Conservation (phyloP, 2,888 invertebrate genomes). For the Drosophila kanekoi region DNA sequence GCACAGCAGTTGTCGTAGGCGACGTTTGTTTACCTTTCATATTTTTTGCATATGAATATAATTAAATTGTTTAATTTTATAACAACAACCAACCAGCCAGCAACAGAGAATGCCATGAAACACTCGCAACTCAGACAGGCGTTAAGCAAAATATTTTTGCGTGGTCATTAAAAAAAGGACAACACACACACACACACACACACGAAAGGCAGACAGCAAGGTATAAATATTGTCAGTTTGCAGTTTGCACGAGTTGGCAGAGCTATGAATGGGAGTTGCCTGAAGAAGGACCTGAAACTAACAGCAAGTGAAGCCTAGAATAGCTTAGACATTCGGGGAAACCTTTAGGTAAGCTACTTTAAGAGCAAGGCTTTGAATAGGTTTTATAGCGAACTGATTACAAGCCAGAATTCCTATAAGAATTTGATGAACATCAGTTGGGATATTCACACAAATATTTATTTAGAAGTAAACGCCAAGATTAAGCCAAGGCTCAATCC, state of each 20-base stretch:
- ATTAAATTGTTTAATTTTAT: constrained; percentile 65
- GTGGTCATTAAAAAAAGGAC: constrained; percentile 46
- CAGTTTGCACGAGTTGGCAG: background rate
- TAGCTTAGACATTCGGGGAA: background rate
- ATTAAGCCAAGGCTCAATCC: no score
- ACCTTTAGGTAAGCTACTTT: no score
- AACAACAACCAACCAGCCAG: constrained; percentile 23
- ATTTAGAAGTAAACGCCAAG: no score
- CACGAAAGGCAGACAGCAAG: background rate
- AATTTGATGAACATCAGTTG: no score
- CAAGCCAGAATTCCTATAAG: no score
- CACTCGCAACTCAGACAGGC: constrained; percentile 42
- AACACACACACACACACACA: constrained; percentile 5
- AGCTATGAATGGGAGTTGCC: background rate
- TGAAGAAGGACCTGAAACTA: no score
- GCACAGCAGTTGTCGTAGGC: constrained; percentile 39
- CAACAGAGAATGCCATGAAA: constrained; percentile 21
- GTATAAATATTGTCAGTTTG: constrained; percentile 14
- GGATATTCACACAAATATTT: no score
- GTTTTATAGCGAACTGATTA: no score
- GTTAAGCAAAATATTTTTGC: constrained; percentile 49
- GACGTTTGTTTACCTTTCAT: constrained; percentile 60
- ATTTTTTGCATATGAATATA: constrained; percentile 61
- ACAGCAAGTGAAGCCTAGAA: background rate
- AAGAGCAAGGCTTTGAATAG: no score